phyloP scores from a whole-genome alignment of 53 echinoderm and acorn worm genomes.

The Patiria pectinifera region DNA sequence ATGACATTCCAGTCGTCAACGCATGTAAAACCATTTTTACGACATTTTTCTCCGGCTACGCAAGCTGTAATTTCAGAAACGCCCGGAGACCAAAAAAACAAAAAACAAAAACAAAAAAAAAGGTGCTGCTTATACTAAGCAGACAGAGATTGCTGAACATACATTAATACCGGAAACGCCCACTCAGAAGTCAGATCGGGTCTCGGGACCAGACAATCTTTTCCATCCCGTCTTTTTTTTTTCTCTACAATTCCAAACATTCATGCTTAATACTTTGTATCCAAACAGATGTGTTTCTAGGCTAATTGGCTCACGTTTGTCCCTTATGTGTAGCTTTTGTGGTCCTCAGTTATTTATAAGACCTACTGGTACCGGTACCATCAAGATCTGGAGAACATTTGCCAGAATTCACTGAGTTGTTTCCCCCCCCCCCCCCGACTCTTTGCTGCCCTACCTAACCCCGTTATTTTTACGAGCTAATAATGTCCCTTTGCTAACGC shows the following conservation, averaged over 20 bases:
- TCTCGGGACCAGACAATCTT: background rate
- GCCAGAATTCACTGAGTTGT: background rate
- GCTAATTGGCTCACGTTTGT: slow-evolving; percentile 33
- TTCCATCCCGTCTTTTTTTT: background rate
- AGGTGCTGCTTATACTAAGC: no score
- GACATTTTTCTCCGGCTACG: slow-evolving; percentile 5
- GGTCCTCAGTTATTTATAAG: background rate
- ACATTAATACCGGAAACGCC: background rate
- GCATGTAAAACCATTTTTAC: background rate
- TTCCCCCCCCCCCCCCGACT: background rate
- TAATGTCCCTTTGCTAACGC: background rate
- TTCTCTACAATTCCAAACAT: background rate
- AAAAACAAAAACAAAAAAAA: no score
- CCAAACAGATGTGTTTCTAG: slow-evolving; percentile 47
- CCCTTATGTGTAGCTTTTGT: background rate
- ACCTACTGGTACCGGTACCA: no score
- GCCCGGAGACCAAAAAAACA: background rate
- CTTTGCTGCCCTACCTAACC: background rate
- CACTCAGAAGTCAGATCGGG: background rate
- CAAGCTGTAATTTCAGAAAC: background rate
- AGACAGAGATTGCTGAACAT: no score
- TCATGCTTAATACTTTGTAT: background rate
- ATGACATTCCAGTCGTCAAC: slow-evolving; percentile 5
- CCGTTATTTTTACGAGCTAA: background rate
- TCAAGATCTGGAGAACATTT: slow-evolving; percentile 30